These are phyloP conservation scores for Melanerpes formicivorus DNA, from an alignment of 2,113 vertebrate species.

Conservation along the genomic window DNA sequence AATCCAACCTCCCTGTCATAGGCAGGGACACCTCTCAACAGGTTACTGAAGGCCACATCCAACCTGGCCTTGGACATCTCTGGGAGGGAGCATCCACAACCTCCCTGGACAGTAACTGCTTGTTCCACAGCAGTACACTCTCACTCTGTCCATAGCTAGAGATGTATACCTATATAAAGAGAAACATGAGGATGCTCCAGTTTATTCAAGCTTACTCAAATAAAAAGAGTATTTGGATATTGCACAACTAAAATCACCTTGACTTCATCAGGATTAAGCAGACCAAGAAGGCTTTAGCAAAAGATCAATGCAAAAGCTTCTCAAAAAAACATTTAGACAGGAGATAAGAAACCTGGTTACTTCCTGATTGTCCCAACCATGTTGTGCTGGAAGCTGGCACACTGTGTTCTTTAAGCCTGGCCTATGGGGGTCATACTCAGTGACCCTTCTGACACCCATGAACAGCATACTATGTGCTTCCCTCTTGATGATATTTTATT, in stretches of 20 bases:
- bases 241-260: rapidly evolving
- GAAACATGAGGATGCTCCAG: not conserved
- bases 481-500: not conserved
- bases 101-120: not conserved
- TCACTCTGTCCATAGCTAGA: not conserved
- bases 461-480: rapidly evolving
- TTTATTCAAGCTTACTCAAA: not conserved
- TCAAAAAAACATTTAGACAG: not conserved
- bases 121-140: not conserved
- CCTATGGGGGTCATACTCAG: not conserved
- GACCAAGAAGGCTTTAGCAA: not conserved
- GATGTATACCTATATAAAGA: rapidly evolving
- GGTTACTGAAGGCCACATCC: no score
- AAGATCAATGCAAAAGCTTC: not conserved
- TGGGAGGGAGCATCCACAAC: no score
- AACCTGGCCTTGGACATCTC: no score
- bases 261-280: not conserved
- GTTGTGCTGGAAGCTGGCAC: not conserved
- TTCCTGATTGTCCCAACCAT: not conserved
- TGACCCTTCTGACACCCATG: not conserved
- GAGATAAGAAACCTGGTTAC: not conserved
- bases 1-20: no score
- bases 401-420: not conserved
- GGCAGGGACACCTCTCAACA: no score
- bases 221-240: not conserved